Percentiles rank a stretch among this genome's conserved stretches.
Evolutionary conservation across 2,113 vertebrate species (phyloP).

Genomic region (Nematolebias whitei): DNA sequence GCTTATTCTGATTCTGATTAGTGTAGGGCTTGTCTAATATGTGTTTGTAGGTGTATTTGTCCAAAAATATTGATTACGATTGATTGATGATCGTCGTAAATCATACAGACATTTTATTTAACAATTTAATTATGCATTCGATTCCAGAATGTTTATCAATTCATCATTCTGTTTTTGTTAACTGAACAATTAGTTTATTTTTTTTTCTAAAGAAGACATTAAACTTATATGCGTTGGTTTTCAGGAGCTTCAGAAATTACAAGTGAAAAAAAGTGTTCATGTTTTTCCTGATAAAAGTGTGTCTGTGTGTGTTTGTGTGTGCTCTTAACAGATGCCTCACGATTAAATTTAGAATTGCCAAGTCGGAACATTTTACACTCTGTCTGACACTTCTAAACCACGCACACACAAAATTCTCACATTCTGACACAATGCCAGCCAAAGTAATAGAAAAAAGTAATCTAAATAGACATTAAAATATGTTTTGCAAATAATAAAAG

Average conservation of each 20-base stretch:
- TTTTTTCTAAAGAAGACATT: not conserved
- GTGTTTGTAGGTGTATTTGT: no score
- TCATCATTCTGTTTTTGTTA: not conserved
- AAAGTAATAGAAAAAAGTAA: no score
- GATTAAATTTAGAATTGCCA: slow-evolving; percentile 49
- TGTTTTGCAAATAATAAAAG: not conserved
- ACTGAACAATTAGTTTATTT: not conserved
- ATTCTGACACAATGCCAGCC: not conserved
- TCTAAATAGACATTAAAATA: not conserved
- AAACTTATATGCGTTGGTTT: not conserved
- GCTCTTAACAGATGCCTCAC: slow-evolving; percentile 23
- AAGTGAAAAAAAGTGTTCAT: not conserved
- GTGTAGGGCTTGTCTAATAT: no score
- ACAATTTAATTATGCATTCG: no score
- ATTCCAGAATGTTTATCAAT: not conserved
- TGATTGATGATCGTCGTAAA: no score
- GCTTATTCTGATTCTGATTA: no score
- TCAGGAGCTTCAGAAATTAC: not conserved
- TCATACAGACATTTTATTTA: no score
- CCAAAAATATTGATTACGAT: no score
- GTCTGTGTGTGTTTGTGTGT: slow-evolving; percentile 14
- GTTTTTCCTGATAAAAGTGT: not conserved
- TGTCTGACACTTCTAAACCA: slow-evolving; percentile 10
- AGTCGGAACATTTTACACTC: slow-evolving; percentile 15
- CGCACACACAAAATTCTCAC: not conserved